Evolutionary conservation across 2,888 invertebrate genomes (phyloP), one percentile per base, ranked within the genome.

Genomic region (Mantis religiosa): DNA sequence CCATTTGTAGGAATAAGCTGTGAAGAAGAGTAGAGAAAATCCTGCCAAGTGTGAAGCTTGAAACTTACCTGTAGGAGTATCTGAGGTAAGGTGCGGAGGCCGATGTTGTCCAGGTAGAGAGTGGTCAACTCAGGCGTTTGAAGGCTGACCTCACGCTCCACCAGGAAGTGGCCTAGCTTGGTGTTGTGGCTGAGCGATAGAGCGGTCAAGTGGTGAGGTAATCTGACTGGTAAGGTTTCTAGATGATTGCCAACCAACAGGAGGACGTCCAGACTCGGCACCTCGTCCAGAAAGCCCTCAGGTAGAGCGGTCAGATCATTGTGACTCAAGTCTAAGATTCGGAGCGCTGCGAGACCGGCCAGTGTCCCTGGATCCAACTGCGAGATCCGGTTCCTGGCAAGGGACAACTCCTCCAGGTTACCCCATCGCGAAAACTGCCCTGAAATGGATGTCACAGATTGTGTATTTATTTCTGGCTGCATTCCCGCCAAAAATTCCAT

Each of bases 281-380:
- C 25, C 14, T 86, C 89, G 15, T 83, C 28, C n/a, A 86, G 54
- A 6, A 89, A 27, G 28, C 28, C 25, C 1, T 20, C 28, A 4
- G 85, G 86, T 20, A 89, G 87, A 25, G 34, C 15, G 25, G 47
- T 12, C 82, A 89, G 14, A 30, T 54, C 41, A 47, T 89, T 89
- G 87, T 85, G 82, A n/a, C 89, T 87, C n/a, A 89, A 83, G 47
- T 89, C 87, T 2, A 89, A 83, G 6, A 54, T 25, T 2, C 89
- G 27, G 28, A 89, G 89, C 25, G 82, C 27, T 20, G 89, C n/a
- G 14, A 89, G 89, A 8, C 86, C 83, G n/a, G 7, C 28, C n/a
- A 89, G 86, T 6, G 82, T 83, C 27, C n/a, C 86, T 83, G 47
- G 54, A 28, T 47, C 71, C 20, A 89, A n/a, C 15, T 20, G 12